Evolutionary conservation across 2,888 invertebrate species (phyloP), one percentile per base, ranked within the genome.

Genomic region (Frankliniella fusca): DNA sequence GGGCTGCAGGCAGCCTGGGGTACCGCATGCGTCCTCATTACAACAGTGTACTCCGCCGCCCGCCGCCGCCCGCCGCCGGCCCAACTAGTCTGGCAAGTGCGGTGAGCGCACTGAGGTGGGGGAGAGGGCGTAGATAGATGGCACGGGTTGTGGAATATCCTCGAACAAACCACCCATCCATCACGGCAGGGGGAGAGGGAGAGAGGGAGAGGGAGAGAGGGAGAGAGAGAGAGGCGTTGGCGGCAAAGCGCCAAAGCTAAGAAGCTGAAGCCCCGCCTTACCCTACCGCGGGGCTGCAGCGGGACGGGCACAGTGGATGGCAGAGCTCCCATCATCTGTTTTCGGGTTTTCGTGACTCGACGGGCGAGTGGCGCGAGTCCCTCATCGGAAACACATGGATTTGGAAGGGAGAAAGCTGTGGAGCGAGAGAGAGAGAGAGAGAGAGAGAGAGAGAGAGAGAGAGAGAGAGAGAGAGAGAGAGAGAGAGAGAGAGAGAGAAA

Each of bases 151-250:
- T 18, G 61, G 70, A 76, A 27, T 76, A 76, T 76, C 70, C 70
- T 76, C 70, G 70, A 76, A 76, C 70, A 76, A 76, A 76, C 27
- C 70, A 76, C 27, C 70, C 70, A 76, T 76, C 70, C 70, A 76
- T 76, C 70, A 76, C 70, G 12, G 70, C n/a, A 11, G 70, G 27
- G 23, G 23, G 70, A 27, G 70, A 76, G 70, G 9, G 70, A 38
- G 38, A 38, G 38, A 38, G 38, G 5, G 38, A 38, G 38, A 5
- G 38, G 5, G 38, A 38, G 38, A 38, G 38, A 38, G 38, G 38
- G 38, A 38, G 3, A 38, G 38, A 38, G 38, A 38, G 38, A 38
- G 38, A 38, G 38, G 38, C 38, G 38, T 3, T 38, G 38, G 38
- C 38, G 38, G 38, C 38, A 38, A 38, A 38, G 38, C 11, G 70